A percentile compares a stretch with the other conserved stretches of the same genome.
Evolutionary conservation across 37 sponge, comb jelly and placozoan species (phyloP).

Genomic region (Amphimedon queenslandica): DNA sequence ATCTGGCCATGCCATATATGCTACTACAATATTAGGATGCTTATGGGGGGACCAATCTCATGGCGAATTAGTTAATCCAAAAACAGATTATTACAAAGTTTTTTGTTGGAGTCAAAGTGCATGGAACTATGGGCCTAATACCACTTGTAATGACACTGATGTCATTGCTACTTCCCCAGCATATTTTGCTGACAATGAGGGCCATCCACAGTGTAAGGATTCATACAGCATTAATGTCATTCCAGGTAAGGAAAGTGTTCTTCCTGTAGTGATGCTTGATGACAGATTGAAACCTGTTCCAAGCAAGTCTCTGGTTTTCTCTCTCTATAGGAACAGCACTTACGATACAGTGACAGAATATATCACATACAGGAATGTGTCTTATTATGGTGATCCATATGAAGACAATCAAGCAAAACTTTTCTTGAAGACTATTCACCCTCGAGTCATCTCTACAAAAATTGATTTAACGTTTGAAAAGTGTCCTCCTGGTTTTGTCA

Average conservation of each 20-base stretch:
- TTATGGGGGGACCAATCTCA: constrained; percentile 4
- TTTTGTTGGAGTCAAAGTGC: background rate
- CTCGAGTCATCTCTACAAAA: background rate
- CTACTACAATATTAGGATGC: constrained; percentile 48
- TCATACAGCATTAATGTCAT: background rate
- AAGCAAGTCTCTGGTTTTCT: background rate
- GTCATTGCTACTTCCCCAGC: background rate
- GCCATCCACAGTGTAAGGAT: background rate
- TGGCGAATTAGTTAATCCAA: background rate
- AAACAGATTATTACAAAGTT: background rate
- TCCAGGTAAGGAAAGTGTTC: background rate
- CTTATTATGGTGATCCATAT: background rate
- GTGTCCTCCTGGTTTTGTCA: constrained; percentile 1
- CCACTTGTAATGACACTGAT: background rate
- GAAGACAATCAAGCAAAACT: background rate
- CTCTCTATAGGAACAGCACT: background rate
- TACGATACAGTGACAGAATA: background rate
- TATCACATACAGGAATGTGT: background rate
- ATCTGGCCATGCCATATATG: constrained; percentile 28
- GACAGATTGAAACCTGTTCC: background rate
- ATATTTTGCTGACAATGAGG: background rate
- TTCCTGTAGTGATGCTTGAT: constrained; percentile 1
- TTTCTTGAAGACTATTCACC: background rate
- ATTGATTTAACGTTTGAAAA: background rate
- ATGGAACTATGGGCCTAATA: background rate